Percentiles rank a stretch among this genome's conserved stretches.
Conservation (phyloP, 2,797 vertebrate genomes). For the Myoxocephalus aenaeus region DNA sequence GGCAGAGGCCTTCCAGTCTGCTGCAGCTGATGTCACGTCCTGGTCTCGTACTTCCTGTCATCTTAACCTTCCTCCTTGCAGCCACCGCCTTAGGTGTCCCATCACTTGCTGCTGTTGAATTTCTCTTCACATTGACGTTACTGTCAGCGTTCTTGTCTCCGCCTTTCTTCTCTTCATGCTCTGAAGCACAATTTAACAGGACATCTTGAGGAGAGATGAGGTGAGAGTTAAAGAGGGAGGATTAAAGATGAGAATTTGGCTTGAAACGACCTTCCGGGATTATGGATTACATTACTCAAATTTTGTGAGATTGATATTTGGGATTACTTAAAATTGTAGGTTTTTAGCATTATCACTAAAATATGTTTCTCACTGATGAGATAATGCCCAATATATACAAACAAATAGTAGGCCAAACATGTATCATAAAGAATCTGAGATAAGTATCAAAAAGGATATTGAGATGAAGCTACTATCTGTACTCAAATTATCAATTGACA, state of each 20-base stretch:
- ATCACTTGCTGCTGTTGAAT: constrained; percentile 23
- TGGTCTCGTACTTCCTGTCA: constrained; percentile 19
- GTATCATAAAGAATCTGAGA: background rate
- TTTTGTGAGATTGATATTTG: background rate
- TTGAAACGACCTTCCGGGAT: constrained; percentile 16
- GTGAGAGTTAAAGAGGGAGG: constrained; percentile 6
- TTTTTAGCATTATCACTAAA: background rate
- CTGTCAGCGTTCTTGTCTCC: constrained; percentile 19
- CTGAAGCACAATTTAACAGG: constrained; percentile 42
- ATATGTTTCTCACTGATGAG: background rate
- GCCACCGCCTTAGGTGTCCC: constrained; percentile 3
- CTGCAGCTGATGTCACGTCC: constrained; percentile 52
- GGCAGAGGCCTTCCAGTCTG: constrained; percentile 71
- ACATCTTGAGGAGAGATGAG: constrained; percentile 50
- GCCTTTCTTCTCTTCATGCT: constrained; percentile 43
- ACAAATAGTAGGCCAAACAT: background rate
- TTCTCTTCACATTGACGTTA: constrained; percentile 42
- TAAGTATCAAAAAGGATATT: background rate
- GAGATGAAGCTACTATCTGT: background rate
- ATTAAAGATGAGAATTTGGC: constrained; percentile 15
- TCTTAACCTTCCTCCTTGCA: constrained; percentile 41
- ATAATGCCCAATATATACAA: background rate
- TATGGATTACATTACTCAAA: background rate
- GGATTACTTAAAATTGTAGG: background rate
- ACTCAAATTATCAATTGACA: too few relatives aligned